Base-by-base conservation (phyloP, 2,888 invertebrate genomes). In the Allolobophora icterica region DNA sequence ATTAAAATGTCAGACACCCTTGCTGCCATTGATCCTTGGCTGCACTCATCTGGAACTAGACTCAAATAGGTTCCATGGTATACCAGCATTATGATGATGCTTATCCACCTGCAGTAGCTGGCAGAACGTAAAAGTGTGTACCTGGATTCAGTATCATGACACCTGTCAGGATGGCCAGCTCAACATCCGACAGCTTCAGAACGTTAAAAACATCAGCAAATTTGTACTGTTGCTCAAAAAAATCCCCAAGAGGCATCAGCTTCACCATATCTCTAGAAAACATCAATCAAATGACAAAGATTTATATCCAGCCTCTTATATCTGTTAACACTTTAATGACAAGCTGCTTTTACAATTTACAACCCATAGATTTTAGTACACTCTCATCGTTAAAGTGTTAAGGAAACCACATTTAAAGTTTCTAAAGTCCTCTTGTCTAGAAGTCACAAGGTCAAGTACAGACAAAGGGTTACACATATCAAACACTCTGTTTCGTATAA, bases 81-180 rank as follows among this genome's bases (percentile, higher is more conserved):
- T 71, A 71, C 71, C 71, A n/a, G n/a, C 71, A 71, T 52, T 3
- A 52, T 42, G 42, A 42, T 17, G 42, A 42, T 42, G 42, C 13
- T 5, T 42, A 42, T 42, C 42, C 15, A 42, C 42, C 52, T 52
- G 52, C 24, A 52, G 52, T 24, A 52, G 24, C 1, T 24, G 52
- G 24, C 52, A 52, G 71, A 71, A 71, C 17, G n/a, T 71, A 71
- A 71, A 30, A 71, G n/a, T 71, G 11, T 71, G 92, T 92, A 95
- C 95, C 95, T 93, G 95, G 95, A 92, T 94, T 94, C 89, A 95
- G 94, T 35, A 95, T 94, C 84, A 95, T 93, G 35, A 94, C 91
- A 42, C 95, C 94, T 24, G 94, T 94, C 91, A 95, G 94, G 33
- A 95, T 92, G 4, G 94, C 95, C 40, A 94, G 93, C 92, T 95